Conservation (phyloP, 2,113 vertebrate species). For the Hippocampus abdominalis region DNA sequence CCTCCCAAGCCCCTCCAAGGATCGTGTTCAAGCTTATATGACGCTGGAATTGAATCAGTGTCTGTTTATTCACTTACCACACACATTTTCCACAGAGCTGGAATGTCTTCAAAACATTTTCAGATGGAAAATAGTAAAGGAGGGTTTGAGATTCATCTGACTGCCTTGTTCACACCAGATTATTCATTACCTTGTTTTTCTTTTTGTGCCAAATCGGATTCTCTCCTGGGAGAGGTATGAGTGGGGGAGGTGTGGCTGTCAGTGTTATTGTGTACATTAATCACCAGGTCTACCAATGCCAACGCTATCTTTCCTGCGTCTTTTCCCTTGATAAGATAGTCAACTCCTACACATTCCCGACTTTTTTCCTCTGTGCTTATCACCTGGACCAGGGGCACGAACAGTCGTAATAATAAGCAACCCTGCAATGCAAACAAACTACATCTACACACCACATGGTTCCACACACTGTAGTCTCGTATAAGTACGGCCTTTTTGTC, state of each 20-base stretch:
- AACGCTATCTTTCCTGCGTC: constrained; percentile 5
- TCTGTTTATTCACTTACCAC: constrained; percentile 37
- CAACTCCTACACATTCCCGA: constrained; percentile 22
- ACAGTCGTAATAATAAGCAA: neutral
- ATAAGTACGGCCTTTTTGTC: neutral
- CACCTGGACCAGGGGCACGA: constrained; percentile 8
- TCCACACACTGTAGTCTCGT: neutral
- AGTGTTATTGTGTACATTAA: constrained; percentile 10
- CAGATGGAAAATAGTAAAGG: constrained; percentile 26
- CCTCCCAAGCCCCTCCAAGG: constrained; percentile 13
- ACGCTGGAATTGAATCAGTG: constrained; percentile 20
- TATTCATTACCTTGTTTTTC: constrained; percentile 30
- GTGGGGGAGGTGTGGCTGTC: constrained; percentile 6
- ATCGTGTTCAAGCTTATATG: constrained; percentile 27
- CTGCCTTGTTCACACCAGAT: constrained; percentile 21
- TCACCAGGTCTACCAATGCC: constrained; percentile 24
- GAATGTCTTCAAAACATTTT: constrained; percentile 26
- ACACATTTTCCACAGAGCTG: constrained; percentile 28
- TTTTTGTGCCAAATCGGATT: constrained; percentile 19
- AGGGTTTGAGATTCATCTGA: constrained; percentile 6
- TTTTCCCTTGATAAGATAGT: constrained; percentile 9
- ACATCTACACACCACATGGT: neutral
- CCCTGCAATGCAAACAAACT: neutral
- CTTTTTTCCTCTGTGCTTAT: constrained; percentile 13
- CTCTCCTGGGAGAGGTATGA: constrained; percentile 18